Evolutionary conservation across 1,140 invertebrate species (phyloP), one percentile per base, ranked within the genome.

Genomic region (Drosophila mojavensis): DNA sequence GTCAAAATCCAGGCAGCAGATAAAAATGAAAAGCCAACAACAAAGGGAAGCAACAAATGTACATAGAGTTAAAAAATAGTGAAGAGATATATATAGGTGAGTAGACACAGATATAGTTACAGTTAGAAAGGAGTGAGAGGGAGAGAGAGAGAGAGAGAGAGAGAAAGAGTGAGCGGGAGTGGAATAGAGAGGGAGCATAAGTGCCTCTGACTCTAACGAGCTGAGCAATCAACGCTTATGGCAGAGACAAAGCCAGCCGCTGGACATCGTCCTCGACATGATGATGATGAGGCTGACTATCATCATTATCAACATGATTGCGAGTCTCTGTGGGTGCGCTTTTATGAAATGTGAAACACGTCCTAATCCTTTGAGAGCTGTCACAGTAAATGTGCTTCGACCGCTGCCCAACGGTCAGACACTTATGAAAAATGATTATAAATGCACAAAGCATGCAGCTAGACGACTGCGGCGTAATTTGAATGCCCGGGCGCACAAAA

Each of bases 331-430:
- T 58, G 51, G 58, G 47, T 55, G 67, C 69, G 72, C 75, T 88
- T 80, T 79, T 78, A 83, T 55, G 78, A 91, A 85, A 91, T 91
- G 81, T 82, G 81, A 85, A 89, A 91, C 89, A 91, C 89, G 89
- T 91, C 83, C 89, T 91, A 91, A 91, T 89, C 89, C 89, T 82
- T 88, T 91, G 89, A 91, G 89, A 91, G 89, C 89, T 91, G 86
- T 90, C 81, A 86, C 70, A 74, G 86, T 79, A 79, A 90, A 81
- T 79, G 80, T 74, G 82, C 68, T 65, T 30, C 7, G 26, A 39
- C 56, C 54, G 58, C 55, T 75, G 79, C 47, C 79, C 73, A 75
- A 67, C 68, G 83, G 75, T 75, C 80, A 85, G 79, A 70, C 83
- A 83, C 77, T 88, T 86, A 86, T 86, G 83, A 88, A 88, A 86